A percentile compares a stretch with the other conserved stretches of the same genome.
These are phyloP conservation scores for Ceratothoa steindachneri DNA, from an alignment of 2,888 invertebrate genomes.

Conservation along the genomic window DNA sequence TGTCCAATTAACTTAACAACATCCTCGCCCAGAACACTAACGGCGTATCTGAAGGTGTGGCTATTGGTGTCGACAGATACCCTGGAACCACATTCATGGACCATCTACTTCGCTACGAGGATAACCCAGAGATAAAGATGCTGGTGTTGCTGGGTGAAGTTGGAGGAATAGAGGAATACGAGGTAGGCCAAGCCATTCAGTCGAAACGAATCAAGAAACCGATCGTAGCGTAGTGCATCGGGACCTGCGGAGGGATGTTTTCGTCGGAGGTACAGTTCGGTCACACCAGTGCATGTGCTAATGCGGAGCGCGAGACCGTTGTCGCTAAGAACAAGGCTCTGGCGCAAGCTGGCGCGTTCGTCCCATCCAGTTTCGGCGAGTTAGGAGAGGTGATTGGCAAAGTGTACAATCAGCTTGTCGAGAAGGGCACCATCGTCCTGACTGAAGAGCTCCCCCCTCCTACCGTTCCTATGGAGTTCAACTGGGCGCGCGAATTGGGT, in stretches of 20 bases:
- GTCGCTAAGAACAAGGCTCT: constrained; percentile 84
- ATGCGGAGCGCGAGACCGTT: constrained; percentile 89
- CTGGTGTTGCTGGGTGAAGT: constrained; percentile 94
- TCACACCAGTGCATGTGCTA: constrained; percentile 97
- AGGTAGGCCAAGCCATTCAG: constrained; percentile 82
- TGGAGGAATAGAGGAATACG: constrained; percentile 97
- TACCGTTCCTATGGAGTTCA: constrained; percentile 99
- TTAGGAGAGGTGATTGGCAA: constrained; percentile 62
- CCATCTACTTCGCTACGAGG: constrained; percentile 78
- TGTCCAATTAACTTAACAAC: constrained; percentile 99
- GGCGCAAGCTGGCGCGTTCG: constrained; percentile 75
- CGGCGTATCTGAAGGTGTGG: constrained; percentile 95
- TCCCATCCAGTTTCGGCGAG: constrained; percentile 89
- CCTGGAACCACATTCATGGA: constrained; percentile 98
- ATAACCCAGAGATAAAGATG: constrained; percentile 74
- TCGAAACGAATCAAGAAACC: constrained; percentile 81
- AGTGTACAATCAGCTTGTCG: constrained; percentile 65
- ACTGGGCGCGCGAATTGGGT: constrained; percentile 94
- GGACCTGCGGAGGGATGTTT: constrained; percentile 73
- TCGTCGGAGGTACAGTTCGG: constrained; percentile 92
- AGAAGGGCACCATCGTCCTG: constrained; percentile 75
- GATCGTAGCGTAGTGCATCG: constrained; percentile 97
- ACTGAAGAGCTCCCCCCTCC: constrained; percentile 92
- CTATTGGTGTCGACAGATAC: constrained; percentile 95
- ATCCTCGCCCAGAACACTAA: constrained; percentile 94